phyloP scores from a whole-genome alignment of 2,113 vertebrate species.

The Hyla sarda region DNA sequence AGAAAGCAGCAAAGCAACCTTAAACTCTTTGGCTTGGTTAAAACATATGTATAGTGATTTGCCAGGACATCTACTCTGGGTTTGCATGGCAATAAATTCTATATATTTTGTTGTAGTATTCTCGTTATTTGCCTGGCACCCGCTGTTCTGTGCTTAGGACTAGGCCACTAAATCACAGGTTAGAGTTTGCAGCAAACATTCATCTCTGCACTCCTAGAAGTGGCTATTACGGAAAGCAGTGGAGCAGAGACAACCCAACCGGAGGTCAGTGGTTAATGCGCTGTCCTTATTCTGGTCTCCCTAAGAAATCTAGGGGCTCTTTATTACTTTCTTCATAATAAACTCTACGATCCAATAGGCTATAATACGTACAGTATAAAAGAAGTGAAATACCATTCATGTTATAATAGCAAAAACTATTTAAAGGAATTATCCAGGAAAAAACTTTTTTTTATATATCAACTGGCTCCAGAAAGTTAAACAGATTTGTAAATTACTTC shows the following conservation, averaged over 20 bases:
- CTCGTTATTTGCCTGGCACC: background rate
- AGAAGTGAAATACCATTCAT: background rate
- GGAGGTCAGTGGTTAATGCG: slow-evolving; percentile 11
- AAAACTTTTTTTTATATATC: no score
- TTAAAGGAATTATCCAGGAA: no score
- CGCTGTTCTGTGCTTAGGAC: background rate
- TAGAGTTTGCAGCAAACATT: background rate
- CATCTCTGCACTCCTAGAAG: background rate
- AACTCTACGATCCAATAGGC: background rate
- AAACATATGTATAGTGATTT: background rate
- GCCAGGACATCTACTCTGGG: background rate
- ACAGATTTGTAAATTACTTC: no score
- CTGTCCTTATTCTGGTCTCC: background rate
- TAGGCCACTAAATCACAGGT: slow-evolving; percentile 6
- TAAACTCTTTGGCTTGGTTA: background rate
- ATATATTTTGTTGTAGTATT: background rate
- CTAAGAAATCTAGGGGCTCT: background rate
- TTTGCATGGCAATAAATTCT: slow-evolving; percentile 1
- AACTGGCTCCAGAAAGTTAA: no score
- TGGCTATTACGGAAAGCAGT: background rate
- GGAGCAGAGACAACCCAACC: background rate
- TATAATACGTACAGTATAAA: background rate
- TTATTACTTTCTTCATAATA: background rate
- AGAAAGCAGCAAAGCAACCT: background rate
- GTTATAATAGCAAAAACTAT: background rate